Evolutionary conservation across 2,113 vertebrate genomes (phyloP).

Genomic region (Sinocyclocheilus anshuiensis): DNA sequence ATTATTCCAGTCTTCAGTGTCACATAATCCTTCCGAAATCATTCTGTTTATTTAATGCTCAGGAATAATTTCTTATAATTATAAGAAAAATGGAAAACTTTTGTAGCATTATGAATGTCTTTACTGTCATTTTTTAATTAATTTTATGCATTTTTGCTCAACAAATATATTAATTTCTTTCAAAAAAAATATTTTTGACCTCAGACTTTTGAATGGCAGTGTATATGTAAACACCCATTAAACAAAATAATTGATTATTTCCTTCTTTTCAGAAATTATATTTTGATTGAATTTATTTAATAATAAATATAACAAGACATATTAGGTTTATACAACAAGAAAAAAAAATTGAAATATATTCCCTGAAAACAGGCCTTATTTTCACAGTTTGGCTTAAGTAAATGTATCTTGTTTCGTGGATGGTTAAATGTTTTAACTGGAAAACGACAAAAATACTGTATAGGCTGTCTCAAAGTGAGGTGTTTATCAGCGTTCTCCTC

Average conservation of each 20-base stretch:
- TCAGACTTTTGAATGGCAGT: too few species aligned
- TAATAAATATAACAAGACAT: not conserved
- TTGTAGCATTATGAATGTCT: too few species aligned
- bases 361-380: not conserved
- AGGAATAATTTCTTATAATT: too few species aligned
- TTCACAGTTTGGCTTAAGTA: not conserved
- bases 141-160: too few species aligned
- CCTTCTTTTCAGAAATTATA: not conserved
- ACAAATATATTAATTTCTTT: too few species aligned
- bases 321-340: not conserved
- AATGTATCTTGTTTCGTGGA: not conserved
- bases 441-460: not conserved
- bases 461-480: slow-evolving; percentile 66
- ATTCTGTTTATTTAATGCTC: too few species aligned
- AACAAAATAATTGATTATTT: not conserved
- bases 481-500: slow-evolving; percentile 72
- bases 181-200: too few species aligned
- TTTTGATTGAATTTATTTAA: not conserved
- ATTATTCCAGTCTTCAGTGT: too few species aligned
- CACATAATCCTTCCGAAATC: too few species aligned
- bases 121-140: too few species aligned
- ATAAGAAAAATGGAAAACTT: too few species aligned
- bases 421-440: not conserved
- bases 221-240: not conserved
- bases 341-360: not conserved